Evolutionary conservation across 1,140 invertebrate species (phyloP).

Genomic region (Drosophila suzukii): DNA sequence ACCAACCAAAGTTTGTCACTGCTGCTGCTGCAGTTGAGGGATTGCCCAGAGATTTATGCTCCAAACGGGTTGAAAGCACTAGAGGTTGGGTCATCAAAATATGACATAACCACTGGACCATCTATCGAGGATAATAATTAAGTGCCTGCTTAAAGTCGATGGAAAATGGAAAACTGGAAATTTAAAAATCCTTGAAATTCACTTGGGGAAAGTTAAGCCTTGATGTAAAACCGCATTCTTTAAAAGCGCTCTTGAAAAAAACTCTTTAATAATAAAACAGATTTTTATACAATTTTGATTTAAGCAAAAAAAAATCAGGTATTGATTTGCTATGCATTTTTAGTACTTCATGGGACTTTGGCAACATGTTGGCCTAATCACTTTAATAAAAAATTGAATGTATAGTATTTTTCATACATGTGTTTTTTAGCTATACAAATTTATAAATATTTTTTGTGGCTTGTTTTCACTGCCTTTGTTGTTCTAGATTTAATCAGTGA

Average conservation of each 20-base stretch:
- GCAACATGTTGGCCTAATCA: background rate
- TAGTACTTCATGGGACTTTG: background rate
- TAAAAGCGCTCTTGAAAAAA: too few species aligned
- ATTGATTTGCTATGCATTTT: background rate
- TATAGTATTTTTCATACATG: background rate
- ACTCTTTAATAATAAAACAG: too few species aligned
- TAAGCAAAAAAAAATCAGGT: background rate
- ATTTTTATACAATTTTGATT: background rate
- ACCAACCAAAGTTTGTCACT: conserved; percentile 34
- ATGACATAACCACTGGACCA: conserved; percentile 17
- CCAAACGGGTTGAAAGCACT: conserved; percentile 2
- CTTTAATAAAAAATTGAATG: conserved; percentile 1
- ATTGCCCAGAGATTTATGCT: conserved; percentile 36
- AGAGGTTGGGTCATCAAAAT: conserved; percentile 16
- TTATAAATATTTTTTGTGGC: background rate
- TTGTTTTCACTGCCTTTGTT: background rate
- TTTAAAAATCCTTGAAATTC: background rate
- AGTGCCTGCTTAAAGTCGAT: background rate
- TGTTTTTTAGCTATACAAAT: background rate
- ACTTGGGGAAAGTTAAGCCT: background rate
- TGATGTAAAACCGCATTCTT: too few species aligned
- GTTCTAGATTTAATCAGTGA: background rate
- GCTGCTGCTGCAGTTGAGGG: conserved; percentile 45
- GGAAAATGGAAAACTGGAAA: background rate
- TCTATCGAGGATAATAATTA: conserved; percentile 14